These are phyloP conservation scores for Anolis sagrei DNA, from an alignment of 2,113 vertebrate genomes.

Conservation along the genomic window DNA sequence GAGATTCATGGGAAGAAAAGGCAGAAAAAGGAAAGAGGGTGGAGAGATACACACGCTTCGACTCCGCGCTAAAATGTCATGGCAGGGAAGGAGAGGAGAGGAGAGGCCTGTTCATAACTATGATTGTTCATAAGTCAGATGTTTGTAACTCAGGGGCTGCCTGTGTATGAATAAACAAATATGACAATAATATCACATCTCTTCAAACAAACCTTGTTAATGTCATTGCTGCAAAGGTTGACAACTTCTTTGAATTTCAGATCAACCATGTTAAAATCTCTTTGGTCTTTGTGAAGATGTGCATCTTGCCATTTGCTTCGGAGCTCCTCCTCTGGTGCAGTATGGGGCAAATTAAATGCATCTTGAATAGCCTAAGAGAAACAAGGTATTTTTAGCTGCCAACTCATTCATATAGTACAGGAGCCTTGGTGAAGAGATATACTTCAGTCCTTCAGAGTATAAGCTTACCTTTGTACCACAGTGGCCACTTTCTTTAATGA, in stretches of 20 bases:
- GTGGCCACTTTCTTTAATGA: constrained; percentile 83
- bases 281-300: constrained; percentile 93
- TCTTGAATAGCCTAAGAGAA: constrained; percentile 83
- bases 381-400: constrained; percentile 10
- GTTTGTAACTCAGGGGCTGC: no score
- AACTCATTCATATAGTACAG: neutral
- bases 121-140: no score
- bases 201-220: constrained; percentile 88
- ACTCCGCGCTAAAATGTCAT: no score
- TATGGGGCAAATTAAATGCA: constrained; percentile 86
- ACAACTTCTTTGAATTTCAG: constrained; percentile 97
- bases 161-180: constrained; percentile 19
- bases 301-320: constrained; percentile 92
- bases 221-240: constrained; percentile 92
- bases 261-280: constrained; percentile 93
- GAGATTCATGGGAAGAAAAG: no score
- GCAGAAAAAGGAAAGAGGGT: no score
- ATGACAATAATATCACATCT: constrained; percentile 30
- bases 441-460: neutral
- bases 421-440: neutral
- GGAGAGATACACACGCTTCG: no score
- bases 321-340: constrained; percentile 76
- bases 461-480: constrained; percentile 84
- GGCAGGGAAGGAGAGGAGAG: no score
- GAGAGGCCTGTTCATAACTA: no score